phyloP scores from a whole-genome alignment of 2,888 invertebrate species.

The Disparrhopalites patrizii region DNA sequence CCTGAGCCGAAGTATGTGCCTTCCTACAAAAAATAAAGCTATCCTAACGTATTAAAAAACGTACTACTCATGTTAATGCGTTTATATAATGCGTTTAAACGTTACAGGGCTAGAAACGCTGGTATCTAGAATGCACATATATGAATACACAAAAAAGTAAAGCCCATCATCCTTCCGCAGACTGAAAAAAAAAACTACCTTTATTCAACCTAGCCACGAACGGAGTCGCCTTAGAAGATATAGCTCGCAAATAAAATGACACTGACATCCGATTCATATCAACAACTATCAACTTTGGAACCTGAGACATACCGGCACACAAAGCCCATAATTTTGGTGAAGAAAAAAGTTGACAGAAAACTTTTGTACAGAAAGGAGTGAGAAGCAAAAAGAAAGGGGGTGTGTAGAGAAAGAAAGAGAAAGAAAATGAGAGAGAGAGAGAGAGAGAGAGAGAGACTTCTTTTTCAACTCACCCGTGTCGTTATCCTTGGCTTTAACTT shows the following conservation, averaged over 20 bases:
- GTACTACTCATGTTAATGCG: too few species aligned
- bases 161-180: too few species aligned
- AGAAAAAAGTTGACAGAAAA: constrained; percentile 7
- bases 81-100: too few species aligned
- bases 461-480: constrained; percentile 63
- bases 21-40: background rate
- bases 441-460: background rate
- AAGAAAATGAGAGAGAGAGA: background rate
- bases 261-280: constrained; percentile 9
- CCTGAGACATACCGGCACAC: background rate
- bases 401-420: background rate
- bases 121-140: too few species aligned
- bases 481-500: constrained; percentile 80
- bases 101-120: too few species aligned
- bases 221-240: background rate
- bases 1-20: background rate
- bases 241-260: background rate
- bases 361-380: too few species aligned
- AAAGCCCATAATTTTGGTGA: background rate
- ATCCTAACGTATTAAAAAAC: too few species aligned
- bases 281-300: constrained; percentile 6
- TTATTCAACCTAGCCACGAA: too few species aligned
- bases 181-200: too few species aligned
- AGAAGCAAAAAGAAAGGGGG: too few species aligned
- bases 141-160: too few species aligned